Evolutionary conservation across 2,888 invertebrate genomes (phyloP).

Genomic region (Mythimna lalbum): DNA sequence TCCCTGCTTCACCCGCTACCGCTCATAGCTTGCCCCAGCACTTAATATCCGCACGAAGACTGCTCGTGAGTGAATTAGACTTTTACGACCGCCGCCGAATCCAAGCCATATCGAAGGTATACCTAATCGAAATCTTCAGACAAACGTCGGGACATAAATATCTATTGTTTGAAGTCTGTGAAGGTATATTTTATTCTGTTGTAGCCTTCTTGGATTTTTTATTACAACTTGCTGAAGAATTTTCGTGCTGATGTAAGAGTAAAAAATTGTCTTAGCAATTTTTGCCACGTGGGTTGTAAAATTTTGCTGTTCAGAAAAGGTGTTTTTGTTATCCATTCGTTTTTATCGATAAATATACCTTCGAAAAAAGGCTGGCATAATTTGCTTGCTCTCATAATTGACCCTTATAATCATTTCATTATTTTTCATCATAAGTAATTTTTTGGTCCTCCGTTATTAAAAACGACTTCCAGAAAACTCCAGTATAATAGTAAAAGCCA

Average conservation of each 20-base stretch:
- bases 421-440: neutral
- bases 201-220: constrained; percentile 35
- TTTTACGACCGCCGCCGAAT: constrained; percentile 77
- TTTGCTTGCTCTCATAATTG: too few species aligned
- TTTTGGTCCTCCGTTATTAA: neutral
- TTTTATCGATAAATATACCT: neutral
- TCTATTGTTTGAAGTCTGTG: constrained; percentile 54
- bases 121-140: constrained; percentile 64
- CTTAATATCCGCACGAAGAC: constrained; percentile 75
- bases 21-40: constrained; percentile 57
- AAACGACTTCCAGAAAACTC: neutral
- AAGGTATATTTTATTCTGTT: constrained; percentile 48
- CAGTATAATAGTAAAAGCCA: neutral
- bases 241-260: constrained; percentile 28
- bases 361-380: neutral
- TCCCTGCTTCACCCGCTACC: constrained; percentile 41
- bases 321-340: neutral
- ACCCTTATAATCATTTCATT: too few species aligned
- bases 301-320: constrained; percentile 10
- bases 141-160: constrained; percentile 58
- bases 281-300: constrained; percentile 34
- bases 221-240: constrained; percentile 17
- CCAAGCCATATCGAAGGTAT: constrained; percentile 66
- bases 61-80: constrained; percentile 82
- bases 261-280: constrained; percentile 12